phyloP scores from a whole-genome alignment of 2,797 vertebrate species.

The Spinus olivaceus region DNA sequence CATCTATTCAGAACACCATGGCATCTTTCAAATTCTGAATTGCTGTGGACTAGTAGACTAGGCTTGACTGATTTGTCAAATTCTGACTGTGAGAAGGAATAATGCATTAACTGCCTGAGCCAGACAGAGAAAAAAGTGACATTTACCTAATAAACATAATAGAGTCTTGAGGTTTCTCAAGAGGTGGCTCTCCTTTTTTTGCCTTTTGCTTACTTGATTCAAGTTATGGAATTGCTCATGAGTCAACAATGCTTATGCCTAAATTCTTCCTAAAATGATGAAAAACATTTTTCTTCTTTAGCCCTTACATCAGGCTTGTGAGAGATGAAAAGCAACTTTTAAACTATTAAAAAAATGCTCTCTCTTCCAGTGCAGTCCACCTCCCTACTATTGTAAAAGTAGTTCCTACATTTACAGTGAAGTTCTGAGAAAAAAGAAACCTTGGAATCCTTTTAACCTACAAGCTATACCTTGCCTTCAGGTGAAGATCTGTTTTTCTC shows the following conservation, averaged over 20 bases:
- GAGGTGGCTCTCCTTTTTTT: not conserved
- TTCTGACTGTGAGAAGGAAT: not conserved
- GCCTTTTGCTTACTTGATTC: not conserved
- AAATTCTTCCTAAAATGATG: not conserved
- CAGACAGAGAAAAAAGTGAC: not conserved
- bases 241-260: not conserved
- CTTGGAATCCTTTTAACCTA: not conserved
- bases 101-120: not conserved
- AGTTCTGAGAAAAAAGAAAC: not conserved
- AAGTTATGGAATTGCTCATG: not conserved
- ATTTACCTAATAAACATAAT: not conserved
- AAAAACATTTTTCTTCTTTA: not conserved
- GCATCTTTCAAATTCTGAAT: slow-evolving; percentile 8
- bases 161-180: not conserved
- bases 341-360: not conserved
- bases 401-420: not conserved
- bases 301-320: not conserved
- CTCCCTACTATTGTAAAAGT: not conserved
- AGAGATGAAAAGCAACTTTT: not conserved
- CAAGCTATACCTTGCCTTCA: not conserved
- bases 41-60: not conserved
- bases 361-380: not conserved
- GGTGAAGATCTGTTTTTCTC: not conserved
- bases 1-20: not conserved
- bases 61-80: slow-evolving; percentile 16